A percentile compares a stretch with the other conserved stretches of the same genome.
These are phyloP conservation scores for Chamaetylas fuelleborni DNA, from an alignment of 2,113 vertebrate genomes.

Conservation along the genomic window DNA sequence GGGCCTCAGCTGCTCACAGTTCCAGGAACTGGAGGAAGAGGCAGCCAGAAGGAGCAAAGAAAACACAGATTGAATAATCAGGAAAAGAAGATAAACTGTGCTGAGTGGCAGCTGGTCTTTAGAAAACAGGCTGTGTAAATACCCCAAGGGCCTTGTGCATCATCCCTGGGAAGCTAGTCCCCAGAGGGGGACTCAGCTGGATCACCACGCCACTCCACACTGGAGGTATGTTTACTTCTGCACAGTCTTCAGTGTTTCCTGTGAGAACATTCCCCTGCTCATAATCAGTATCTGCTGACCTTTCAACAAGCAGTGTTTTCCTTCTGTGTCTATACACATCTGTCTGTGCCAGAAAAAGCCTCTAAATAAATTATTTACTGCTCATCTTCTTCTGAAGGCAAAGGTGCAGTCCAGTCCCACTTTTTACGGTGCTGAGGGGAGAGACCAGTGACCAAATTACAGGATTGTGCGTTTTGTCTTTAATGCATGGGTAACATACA, in stretches of 20 bases:
- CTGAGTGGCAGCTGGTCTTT: constrained; percentile 53
- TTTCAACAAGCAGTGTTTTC: constrained; percentile 26
- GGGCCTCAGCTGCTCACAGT: constrained; percentile 4
- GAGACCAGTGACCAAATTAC: background rate
- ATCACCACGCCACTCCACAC: background rate
- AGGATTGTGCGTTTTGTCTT: background rate
- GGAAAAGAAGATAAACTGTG: constrained; percentile 62
- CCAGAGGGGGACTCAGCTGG: constrained; percentile 14
- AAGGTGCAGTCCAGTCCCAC: background rate
- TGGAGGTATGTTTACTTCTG: constrained; percentile 65
- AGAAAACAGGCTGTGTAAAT: constrained; percentile 54
- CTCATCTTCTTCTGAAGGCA: background rate
- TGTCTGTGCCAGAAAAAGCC: background rate
- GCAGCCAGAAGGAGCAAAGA: constrained; percentile 42
- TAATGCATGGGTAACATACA: background rate
- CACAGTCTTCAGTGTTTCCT: constrained; percentile 35
- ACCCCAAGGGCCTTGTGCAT: constrained; percentile 45
- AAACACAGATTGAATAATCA: constrained; percentile 46
- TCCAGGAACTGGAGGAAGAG: constrained; percentile 44
- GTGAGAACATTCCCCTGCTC: constrained; percentile 52
- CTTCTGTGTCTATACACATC: constrained; percentile 24
- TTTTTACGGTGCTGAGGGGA: background rate
- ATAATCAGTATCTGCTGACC: constrained; percentile 50
- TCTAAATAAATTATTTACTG: constrained; percentile 14
- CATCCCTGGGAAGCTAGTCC: constrained; percentile 38